Conservation (phyloP, 2,113 vertebrate genomes). For the Panthera tigris region DNA sequence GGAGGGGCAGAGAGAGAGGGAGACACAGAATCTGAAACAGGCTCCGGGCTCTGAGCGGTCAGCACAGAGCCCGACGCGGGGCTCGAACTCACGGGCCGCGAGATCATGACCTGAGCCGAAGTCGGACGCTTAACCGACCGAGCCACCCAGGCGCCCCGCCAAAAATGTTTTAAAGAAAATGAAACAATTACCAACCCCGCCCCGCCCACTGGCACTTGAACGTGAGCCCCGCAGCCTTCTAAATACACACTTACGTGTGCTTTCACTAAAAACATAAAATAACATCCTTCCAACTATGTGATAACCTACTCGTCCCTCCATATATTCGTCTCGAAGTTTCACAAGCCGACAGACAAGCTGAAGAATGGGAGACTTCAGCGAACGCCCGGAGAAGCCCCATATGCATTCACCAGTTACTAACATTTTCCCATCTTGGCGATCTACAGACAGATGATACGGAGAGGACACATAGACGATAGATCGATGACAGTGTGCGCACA, state of each 20-base stretch:
- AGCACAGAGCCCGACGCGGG: too few species aligned
- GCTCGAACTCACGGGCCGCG: too few species aligned
- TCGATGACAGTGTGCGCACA: not conserved
- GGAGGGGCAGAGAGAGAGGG: too few species aligned
- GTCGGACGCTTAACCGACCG: too few species aligned
- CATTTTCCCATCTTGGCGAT: not conserved
- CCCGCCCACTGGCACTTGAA: not conserved
- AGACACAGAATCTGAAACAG: too few species aligned
- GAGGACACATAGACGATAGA: not conserved
- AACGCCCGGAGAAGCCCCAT: not conserved
- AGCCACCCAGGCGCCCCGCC: too few species aligned
- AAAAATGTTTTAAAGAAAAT: not conserved
- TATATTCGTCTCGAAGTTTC: not conserved
- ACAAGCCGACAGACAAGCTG: not conserved
- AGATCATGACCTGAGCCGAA: too few species aligned
- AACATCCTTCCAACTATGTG: not conserved
- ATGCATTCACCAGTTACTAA: not conserved
- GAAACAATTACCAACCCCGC: not conserved
- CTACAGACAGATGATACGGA: not conserved
- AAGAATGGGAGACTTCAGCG: not conserved
- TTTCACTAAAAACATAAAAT: not conserved
- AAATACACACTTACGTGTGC: not conserved
- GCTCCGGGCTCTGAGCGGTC: too few species aligned
- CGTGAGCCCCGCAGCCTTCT: not conserved
- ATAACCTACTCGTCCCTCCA: not conserved